These are phyloP conservation scores for Blera fallax DNA, from an alignment of 2,888 invertebrate species.

Conservation along the genomic window DNA sequence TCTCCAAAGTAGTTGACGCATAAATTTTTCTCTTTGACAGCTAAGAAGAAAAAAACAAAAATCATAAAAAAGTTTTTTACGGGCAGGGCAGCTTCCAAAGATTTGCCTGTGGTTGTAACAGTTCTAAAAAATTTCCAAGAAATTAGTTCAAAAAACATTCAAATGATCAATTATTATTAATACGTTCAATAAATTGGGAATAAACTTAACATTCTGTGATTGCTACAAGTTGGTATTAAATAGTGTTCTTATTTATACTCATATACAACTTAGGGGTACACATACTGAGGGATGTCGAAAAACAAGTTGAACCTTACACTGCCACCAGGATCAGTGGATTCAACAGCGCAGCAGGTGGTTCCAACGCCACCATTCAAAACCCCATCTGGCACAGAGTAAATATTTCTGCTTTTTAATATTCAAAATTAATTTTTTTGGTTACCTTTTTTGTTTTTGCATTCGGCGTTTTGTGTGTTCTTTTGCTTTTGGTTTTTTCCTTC, in stretches of 20 bases:
- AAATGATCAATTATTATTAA: constrained; percentile 12
- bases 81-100: constrained; percentile 58
- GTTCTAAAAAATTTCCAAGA: background rate
- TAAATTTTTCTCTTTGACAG: constrained; percentile 6
- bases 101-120: background rate
- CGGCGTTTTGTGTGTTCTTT: constrained; percentile 68
- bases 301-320: constrained; percentile 95
- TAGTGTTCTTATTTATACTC: constrained; percentile 35
- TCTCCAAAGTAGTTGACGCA: background rate
- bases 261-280: constrained; percentile 7
- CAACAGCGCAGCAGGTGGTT: constrained; percentile 83
- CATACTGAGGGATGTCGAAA: constrained; percentile 87
- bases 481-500: constrained; percentile 67
- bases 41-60: background rate
- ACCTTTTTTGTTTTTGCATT: constrained; percentile 54
- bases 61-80: constrained; percentile 36
- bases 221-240: constrained; percentile 10
- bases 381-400: constrained; percentile 82
- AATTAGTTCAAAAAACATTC: background rate
- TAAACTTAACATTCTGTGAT: constrained; percentile 37
- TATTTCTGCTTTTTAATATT: constrained; percentile 74
- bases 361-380: constrained; percentile 82
- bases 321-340: constrained; percentile 93
- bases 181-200: constrained; percentile 11
- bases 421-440: constrained; percentile 63